A percentile compares a stretch with the other conserved stretches of the same genome.
phyloP scores from a whole-genome alignment of 2,113 vertebrate species.

The Antigone vipio region DNA sequence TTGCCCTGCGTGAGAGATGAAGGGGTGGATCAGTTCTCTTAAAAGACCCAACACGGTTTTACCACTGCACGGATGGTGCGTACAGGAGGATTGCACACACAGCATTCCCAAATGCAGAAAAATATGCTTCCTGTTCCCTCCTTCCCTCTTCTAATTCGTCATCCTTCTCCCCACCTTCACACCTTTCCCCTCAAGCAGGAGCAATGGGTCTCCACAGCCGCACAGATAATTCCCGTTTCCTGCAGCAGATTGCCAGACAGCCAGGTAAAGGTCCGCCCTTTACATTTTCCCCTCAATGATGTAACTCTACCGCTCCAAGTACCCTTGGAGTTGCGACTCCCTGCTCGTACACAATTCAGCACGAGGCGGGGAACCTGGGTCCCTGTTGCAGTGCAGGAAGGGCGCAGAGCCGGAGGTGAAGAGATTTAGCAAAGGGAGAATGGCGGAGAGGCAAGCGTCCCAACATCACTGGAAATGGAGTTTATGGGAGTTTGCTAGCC shows the following conservation, averaged over 20 bases:
- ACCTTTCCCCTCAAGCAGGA: not conserved
- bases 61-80: not conserved
- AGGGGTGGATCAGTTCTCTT: not conserved
- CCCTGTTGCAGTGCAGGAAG: not conserved
- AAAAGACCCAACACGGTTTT: not conserved
- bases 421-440: not conserved
- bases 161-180: not conserved
- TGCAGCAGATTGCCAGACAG: not conserved
- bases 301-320: not conserved
- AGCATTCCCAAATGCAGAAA: not conserved
- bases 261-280: not conserved
- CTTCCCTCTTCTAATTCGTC: not conserved
- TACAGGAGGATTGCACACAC: not conserved
- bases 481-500: not conserved
- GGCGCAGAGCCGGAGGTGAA: not conserved
- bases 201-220: not conserved
- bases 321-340: not conserved
- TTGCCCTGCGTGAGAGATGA: not conserved
- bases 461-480: not conserved
- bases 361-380: rapidly evolving
- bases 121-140: not conserved
- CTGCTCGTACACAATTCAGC: not conserved
- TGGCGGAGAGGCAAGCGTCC: not conserved
- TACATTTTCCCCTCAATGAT: not conserved
- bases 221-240: not conserved